A percentile compares a stretch with the other conserved stretches of the same genome.
These are phyloP conservation scores for Channa argus DNA, from an alignment of 2,113 vertebrate genomes.

Conservation along the genomic window DNA sequence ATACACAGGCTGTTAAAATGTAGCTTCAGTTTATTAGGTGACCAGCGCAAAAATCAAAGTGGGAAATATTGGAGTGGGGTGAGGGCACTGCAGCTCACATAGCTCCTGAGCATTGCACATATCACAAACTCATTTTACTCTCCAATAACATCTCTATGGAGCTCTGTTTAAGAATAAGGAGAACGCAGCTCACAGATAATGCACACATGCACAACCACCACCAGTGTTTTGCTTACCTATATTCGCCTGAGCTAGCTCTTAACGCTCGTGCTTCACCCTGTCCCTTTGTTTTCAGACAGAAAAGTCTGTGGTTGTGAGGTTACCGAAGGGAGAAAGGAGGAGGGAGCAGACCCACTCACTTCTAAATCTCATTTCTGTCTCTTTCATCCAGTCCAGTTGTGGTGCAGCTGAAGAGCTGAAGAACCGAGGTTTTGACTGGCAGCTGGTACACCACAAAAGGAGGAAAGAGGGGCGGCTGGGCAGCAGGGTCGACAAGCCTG, in stretches of 20 bases:
- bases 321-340: constrained; percentile 43
- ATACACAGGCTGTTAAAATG: not conserved
- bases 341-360: constrained; percentile 41
- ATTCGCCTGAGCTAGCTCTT: constrained; percentile 49
- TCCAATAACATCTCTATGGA: constrained; percentile 65
- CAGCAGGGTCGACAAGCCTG: constrained; percentile 64
- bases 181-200: constrained; percentile 49
- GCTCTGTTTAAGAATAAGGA: constrained; percentile 38
- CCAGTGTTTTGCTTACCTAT: constrained; percentile 55
- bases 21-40: not conserved
- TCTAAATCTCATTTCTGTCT: constrained; percentile 72
- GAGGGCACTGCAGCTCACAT: constrained; percentile 77
- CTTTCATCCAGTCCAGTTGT: constrained; percentile 73
- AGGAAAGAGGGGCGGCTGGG: constrained; percentile 69
- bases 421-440: constrained; percentile 68
- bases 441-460: constrained; percentile 58
- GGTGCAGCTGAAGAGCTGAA: constrained; percentile 70
- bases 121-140: constrained; percentile 76
- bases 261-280: constrained; percentile 38
- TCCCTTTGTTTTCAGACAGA: constrained; percentile 75
- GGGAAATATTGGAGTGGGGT: constrained; percentile 34
- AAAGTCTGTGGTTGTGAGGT: constrained; percentile 58
- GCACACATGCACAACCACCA: constrained; percentile 47
- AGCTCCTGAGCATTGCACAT: constrained; percentile 71
- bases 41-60: constrained; percentile 25